Evolutionary conservation across 2,888 invertebrate genomes (phyloP).

Genomic region (Scaeva pyrastri): DNA sequence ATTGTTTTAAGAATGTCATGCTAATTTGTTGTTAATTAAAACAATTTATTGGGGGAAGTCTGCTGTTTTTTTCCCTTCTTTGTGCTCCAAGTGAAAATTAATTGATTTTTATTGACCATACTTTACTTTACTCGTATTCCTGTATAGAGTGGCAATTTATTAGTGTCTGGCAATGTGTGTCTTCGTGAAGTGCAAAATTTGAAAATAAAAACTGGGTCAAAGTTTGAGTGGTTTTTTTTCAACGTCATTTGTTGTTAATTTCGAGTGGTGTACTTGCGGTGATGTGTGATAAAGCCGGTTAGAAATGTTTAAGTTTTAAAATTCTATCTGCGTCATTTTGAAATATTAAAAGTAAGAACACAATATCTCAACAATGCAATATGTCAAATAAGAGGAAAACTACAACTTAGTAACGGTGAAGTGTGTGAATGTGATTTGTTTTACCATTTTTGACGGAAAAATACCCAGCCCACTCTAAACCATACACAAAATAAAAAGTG

Average conservation of each 20-base stretch:
- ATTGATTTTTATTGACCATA: slow-evolving; percentile 43
- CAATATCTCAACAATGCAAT: too few relatives aligned
- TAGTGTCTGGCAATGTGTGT: slow-evolving; percentile 4
- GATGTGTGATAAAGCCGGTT: background rate
- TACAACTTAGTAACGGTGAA: too few relatives aligned
- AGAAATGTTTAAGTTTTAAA: background rate
- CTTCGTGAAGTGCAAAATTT: background rate
- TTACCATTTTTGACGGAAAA: too few relatives aligned
- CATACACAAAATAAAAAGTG: too few relatives aligned
- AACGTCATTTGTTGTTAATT: background rate
- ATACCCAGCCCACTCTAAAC: too few relatives aligned
- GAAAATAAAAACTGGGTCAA: slow-evolving; percentile 7
- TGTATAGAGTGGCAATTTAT: background rate
- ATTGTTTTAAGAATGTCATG: slow-evolving; percentile 37
- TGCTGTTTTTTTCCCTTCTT: background rate
- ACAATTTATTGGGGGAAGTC: slow-evolving; percentile 46
- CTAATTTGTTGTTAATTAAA: slow-evolving; percentile 60
- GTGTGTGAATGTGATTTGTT: too few relatives aligned
- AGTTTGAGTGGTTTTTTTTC: slow-evolving; percentile 1
- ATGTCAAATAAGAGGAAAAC: too few relatives aligned
- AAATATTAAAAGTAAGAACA: too few relatives aligned
- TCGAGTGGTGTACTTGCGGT: background rate
- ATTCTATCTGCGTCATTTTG: background rate
- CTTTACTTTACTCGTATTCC: background rate
- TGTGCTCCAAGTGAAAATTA: slow-evolving; percentile 38